These are phyloP conservation scores for Danio aesculapii DNA, from an alignment of 2,797 vertebrate genomes.

Conservation along the genomic window DNA sequence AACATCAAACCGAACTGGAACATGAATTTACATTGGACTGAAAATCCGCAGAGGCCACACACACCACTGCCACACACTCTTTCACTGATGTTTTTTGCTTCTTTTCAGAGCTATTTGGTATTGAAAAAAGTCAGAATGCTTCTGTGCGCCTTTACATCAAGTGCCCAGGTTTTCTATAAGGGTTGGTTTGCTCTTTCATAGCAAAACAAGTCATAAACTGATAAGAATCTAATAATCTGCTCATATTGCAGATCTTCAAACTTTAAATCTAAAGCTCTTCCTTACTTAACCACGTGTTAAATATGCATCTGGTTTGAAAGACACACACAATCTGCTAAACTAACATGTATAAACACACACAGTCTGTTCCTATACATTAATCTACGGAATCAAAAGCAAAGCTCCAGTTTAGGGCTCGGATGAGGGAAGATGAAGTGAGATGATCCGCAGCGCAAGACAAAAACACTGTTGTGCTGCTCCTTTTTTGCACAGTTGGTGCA, in stretches of 20 bases:
- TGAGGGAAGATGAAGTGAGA: conserved; percentile 8
- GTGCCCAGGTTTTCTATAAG: background rate
- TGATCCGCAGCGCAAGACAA: conserved; percentile 2
- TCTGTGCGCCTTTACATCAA: background rate
- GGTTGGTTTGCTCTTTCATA: background rate
- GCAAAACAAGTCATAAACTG: background rate
- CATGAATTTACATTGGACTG: background rate
- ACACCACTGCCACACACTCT: conserved; percentile 1
- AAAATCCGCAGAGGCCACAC: background rate
- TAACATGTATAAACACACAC: background rate
- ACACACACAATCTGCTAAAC: conserved; percentile 22
- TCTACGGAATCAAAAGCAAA: background rate
- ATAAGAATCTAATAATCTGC: background rate
- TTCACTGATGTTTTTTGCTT: background rate
- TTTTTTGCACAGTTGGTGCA: conserved; percentile 30
- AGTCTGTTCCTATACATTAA: background rate
- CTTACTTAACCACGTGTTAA: conserved; percentile 16
- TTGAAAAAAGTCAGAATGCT: conserved; percentile 13
- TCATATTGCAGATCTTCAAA: background rate
- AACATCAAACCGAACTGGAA: background rate
- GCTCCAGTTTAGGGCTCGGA: background rate
- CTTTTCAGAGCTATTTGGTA: background rate
- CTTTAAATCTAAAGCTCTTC: conserved; percentile 20
- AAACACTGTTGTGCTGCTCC: conserved; percentile 13
- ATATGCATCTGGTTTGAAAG: conserved; percentile 18